Conservation (phyloP, 2,888 invertebrate genomes). For the Carpatolechia fugitivella region DNA sequence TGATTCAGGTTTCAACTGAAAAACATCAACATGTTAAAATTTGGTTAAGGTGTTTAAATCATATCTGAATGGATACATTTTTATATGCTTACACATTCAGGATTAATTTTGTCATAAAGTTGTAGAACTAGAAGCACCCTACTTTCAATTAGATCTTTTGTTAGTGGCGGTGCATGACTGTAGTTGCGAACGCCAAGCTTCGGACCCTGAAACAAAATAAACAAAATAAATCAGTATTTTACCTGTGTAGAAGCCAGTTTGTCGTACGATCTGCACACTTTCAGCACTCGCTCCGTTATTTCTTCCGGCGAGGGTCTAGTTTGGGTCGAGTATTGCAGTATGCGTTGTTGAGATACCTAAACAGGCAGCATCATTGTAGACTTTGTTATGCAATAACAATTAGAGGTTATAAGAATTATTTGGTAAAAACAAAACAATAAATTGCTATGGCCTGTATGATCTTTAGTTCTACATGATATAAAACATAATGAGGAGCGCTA, state of each 20-base stretch:
- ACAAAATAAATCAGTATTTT: no score
- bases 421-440: not conserved
- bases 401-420: conserved; percentile 58
- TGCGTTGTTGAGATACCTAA: conserved; percentile 59
- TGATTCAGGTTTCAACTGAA: conserved; percentile 92
- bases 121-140: conserved; percentile 96
- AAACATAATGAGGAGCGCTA: not conserved
- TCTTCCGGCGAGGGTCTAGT: conserved; percentile 80
- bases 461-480: not conserved
- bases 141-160: conserved; percentile 90
- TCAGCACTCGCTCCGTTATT: conserved; percentile 89
- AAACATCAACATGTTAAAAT: no score
- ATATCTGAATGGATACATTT: not conserved
- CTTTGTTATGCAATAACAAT: conserved; percentile 73
- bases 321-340: conserved; percentile 56
- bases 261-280: conserved; percentile 93
- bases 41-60: no score
- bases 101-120: conserved; percentile 98
- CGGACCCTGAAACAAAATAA: conserved; percentile 81
- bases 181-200: conserved; percentile 84
- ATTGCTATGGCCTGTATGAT: not conserved
- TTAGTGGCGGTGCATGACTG: conserved; percentile 87
- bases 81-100: conserved; percentile 88
- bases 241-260: conserved; percentile 94
- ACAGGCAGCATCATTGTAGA: conserved; percentile 62